Evolutionary conservation across 2,888 invertebrate species (phyloP).

Genomic region (Drosophila vallismaia): DNA sequence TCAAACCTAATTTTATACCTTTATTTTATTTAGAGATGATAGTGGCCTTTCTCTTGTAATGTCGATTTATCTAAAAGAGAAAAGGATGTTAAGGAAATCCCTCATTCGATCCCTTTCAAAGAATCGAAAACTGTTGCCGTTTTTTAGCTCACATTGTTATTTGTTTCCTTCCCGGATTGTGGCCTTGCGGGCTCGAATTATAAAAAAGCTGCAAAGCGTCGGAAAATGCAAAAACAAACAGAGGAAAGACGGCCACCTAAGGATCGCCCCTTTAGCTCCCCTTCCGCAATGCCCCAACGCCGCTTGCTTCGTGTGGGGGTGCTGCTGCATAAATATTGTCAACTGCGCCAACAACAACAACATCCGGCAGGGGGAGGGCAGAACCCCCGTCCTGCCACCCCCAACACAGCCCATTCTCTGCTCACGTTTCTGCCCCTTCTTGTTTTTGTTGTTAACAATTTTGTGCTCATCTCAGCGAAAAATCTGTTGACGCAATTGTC

Average conservation of each 20-base stretch:
- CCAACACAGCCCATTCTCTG: slow-evolving; percentile 32
- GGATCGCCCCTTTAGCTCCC: neutral
- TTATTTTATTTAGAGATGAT: too few relatives aligned
- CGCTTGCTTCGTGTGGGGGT: slow-evolving; percentile 47
- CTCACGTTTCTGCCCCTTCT: slow-evolving; percentile 45
- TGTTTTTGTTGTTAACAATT: slow-evolving; percentile 62
- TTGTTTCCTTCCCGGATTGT: slow-evolving; percentile 35
- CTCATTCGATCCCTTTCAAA: neutral
- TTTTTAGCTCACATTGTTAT: slow-evolving; percentile 30
- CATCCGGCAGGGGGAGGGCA: slow-evolving; percentile 4
- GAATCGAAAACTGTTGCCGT: neutral
- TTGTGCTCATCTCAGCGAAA: slow-evolving; percentile 78
- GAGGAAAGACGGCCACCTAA: neutral
- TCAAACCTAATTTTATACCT: neutral
- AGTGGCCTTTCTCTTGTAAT: too few relatives aligned
- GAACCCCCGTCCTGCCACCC: neutral
- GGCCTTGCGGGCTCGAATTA: slow-evolving; percentile 62
- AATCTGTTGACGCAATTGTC: slow-evolving; percentile 78
- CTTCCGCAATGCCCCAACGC: neutral
- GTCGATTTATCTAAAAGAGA: neutral
- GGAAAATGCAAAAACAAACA: slow-evolving; percentile 70
- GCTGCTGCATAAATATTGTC: slow-evolving; percentile 78
- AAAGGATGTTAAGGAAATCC: neutral
- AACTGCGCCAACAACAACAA: slow-evolving; percentile 40
- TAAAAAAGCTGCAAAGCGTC: slow-evolving; percentile 69